These are phyloP conservation scores for Synanthedon andrenaeformis DNA, from an alignment of 2,888 invertebrate species.

Conservation along the genomic window DNA sequence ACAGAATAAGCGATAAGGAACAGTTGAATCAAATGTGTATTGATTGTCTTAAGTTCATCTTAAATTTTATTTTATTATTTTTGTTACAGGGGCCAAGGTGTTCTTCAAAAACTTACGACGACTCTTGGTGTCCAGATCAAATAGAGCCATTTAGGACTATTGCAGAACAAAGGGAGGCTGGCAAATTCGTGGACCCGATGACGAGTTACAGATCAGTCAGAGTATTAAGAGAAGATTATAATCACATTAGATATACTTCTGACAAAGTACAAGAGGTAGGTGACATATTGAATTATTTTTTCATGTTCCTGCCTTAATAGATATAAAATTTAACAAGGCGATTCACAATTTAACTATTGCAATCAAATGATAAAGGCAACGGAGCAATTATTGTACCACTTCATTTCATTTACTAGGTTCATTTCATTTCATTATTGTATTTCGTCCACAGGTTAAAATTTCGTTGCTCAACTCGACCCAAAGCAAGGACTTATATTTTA, in stretches of 20 bases:
- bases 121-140: slow-evolving; percentile 22
- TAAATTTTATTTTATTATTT: neutral
- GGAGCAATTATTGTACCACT: too few relatives aligned
- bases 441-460: slow-evolving; percentile 8
- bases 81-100: slow-evolving; percentile 26
- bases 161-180: slow-evolving; percentile 2
- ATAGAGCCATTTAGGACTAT: slow-evolving; percentile 13
- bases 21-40: too few relatives aligned
- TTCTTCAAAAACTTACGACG: slow-evolving; percentile 9
- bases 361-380: too few relatives aligned
- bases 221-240: slow-evolving; percentile 2
- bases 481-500: slow-evolving; percentile 11
- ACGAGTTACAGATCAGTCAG: slow-evolving; percentile 1
- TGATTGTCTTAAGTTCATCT: too few relatives aligned
- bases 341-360: too few relatives aligned
- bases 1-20: too few relatives aligned
- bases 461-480: slow-evolving; percentile 26
- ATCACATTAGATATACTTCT: slow-evolving; percentile 7
- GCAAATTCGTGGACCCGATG: slow-evolving; percentile 15
- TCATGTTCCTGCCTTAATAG: neutral
- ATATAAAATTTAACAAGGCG: too few relatives aligned
- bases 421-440: neutral
- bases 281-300: neutral
- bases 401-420: too few relatives aligned
- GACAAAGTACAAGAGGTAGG: slow-evolving; percentile 11